Base-by-base conservation (phyloP, 1,140 invertebrate species). In the Calephelis virginiensis region DNA sequence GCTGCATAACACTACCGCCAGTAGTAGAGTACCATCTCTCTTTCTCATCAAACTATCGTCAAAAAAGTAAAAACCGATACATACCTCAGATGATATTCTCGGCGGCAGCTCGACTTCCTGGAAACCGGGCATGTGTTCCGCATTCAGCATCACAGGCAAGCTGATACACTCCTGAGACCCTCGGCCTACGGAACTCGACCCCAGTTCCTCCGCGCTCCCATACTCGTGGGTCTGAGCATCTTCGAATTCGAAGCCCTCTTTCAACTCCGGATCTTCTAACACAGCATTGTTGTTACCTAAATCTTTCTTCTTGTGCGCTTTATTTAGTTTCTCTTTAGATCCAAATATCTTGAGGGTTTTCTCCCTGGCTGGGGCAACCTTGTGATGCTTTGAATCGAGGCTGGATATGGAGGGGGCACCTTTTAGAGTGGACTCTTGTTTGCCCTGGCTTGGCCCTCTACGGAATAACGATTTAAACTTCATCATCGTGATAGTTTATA, bases 401-500 rank as follows among this genome's bases (percentile, higher is more conserved):
- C 92, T 93, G 69, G 92, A 88, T 69, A 92, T 83, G 45, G 93
- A 90, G 69, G 92, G 82, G 66, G 92, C 91, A 17, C 87, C 91
- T 64, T 91, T 92, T 14, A 92, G 67, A 11, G 82, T 81, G 14
- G 80, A 66, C 79, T 89, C 82, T 78, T 88, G 85, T 67, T 90
- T 89, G 70, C 89, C 84, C 89, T 93, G 87, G 69, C 77, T 93
- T 87, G 86, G 92, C 80, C 94, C 94, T 94, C 95, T 95, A 92
- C 95, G 94, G 92, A 95, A 95, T 83, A 95, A 93, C 81, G 94
- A 95, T 94, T 95, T 95, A 87, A 95, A 94, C 93, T 95, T 95
- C 93, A 95, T 95, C 94, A 95, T 95, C 92, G 93, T 93, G 91
- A 84, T 83, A 72, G 56, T 66, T 78, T 82, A 85, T 83, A 73